A percentile compares a stretch with the other conserved stretches of the same genome.
phyloP scores from a whole-genome alignment of 2,113 vertebrate species.

The Eira barbara region DNA sequence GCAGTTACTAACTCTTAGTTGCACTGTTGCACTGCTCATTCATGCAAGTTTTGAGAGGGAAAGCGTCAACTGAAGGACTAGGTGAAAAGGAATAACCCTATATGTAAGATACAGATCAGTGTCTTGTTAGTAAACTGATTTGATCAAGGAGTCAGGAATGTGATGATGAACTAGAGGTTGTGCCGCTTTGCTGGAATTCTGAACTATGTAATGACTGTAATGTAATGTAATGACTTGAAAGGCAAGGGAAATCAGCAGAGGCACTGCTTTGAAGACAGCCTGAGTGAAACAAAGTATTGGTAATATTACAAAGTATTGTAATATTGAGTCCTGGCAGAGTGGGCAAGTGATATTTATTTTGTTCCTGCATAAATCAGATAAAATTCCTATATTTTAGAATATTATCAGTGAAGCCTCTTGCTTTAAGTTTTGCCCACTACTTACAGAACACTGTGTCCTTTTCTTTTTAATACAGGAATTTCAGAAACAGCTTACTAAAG shows the following conservation, averaged over 20 bases:
- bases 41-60: neutral
- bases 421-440: neutral
- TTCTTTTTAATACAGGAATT: constrained; percentile 87
- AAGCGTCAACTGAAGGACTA: neutral
- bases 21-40: neutral
- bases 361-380: neutral
- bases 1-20: neutral
- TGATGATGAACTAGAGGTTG: neutral
- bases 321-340: neutral
- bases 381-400: neutral
- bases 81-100: neutral
- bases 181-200: neutral
- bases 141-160: neutral
- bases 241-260: neutral
- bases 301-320: neutral
- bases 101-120: neutral
- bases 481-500: constrained; percentile 90
- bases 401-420: neutral
- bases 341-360: neutral
- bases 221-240: neutral
- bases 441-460: neutral
- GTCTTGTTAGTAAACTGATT: neutral
- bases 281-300: neutral
- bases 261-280: neutral
- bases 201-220: neutral